Conservation (phyloP, 2,797 vertebrate species). For the Prunella strophiata region DNA sequence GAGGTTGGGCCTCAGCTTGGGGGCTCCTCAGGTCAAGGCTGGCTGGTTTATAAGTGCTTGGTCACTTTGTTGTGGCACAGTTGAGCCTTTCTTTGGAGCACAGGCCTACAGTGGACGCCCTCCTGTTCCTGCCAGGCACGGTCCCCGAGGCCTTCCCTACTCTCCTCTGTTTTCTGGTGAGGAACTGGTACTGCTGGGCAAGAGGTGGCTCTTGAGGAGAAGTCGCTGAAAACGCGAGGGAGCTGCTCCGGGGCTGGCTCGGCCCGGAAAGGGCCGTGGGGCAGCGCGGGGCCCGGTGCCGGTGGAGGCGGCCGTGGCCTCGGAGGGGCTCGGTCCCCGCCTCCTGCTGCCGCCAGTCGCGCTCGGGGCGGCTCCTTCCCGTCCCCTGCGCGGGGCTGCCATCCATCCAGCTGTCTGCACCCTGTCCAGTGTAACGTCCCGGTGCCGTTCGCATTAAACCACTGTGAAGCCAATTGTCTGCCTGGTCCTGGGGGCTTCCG, state of each 20-base stretch:
- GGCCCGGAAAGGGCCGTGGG: background rate
- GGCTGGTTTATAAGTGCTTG: background rate
- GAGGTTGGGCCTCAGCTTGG: background rate
- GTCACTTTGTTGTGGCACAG: background rate
- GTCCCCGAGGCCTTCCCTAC: background rate
- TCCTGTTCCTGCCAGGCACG: background rate
- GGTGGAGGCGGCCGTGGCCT: background rate
- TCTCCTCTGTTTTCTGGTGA: background rate
- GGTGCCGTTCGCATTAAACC: slow-evolving; percentile 80
- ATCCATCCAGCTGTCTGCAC: slow-evolving; percentile 65
- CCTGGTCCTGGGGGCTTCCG: background rate
- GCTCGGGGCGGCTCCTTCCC: slow-evolving; percentile 35
- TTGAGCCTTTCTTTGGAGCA: background rate
- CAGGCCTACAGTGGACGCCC: background rate
- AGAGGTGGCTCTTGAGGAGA: background rate
- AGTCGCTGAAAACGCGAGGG: background rate
- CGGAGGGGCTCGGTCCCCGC: background rate
- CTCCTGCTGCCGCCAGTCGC: background rate
- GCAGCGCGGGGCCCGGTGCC: background rate
- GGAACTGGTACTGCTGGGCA: background rate
- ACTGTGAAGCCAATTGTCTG: slow-evolving; percentile 76
- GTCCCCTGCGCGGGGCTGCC: slow-evolving; percentile 69
- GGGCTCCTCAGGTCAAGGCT: background rate
- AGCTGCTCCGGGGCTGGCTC: background rate
- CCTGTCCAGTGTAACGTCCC: slow-evolving; percentile 75